Evolutionary conservation across 2,888 invertebrate genomes (phyloP).

Genomic region (Melanophora roralis): DNA sequence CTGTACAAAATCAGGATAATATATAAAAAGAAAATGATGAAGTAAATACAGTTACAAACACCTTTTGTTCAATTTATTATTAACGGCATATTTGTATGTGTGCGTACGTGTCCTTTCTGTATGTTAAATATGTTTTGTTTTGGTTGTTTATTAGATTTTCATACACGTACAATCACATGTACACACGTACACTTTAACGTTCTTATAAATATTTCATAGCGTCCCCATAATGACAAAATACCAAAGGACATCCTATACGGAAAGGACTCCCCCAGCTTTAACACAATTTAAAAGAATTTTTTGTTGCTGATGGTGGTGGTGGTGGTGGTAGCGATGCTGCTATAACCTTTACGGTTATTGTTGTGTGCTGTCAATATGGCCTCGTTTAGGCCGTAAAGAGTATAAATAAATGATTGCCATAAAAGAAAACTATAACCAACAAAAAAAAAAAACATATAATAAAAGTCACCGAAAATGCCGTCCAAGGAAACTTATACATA

Average conservation of each 20-base stretch:
- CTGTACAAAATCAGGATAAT: background rate
- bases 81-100: constrained; percentile 20
- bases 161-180: background rate
- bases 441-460: constrained; percentile 19
- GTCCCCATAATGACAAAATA: constrained; percentile 51
- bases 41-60: constrained; percentile 50
- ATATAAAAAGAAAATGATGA: constrained; percentile 25
- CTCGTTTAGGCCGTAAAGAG: constrained; percentile 51
- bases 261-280: constrained; percentile 32
- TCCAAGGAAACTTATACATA: background rate
- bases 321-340: background rate
- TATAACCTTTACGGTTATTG: background rate
- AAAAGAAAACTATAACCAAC: constrained; percentile 31
- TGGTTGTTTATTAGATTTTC: constrained; percentile 40
- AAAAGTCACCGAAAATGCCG: background rate
- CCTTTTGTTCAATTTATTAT: constrained; percentile 58
- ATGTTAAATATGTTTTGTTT: background rate
- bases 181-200: constrained; percentile 2
- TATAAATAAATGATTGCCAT: constrained; percentile 53
- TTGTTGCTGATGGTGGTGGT: background rate
- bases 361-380: constrained; percentile 51
- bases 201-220: constrained; percentile 47
- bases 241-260: constrained; percentile 48
- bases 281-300: constrained; percentile 40
- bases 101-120: background rate